phyloP scores from a whole-genome alignment of 2,113 vertebrate species.

The Cyprinodon variegatus region DNA sequence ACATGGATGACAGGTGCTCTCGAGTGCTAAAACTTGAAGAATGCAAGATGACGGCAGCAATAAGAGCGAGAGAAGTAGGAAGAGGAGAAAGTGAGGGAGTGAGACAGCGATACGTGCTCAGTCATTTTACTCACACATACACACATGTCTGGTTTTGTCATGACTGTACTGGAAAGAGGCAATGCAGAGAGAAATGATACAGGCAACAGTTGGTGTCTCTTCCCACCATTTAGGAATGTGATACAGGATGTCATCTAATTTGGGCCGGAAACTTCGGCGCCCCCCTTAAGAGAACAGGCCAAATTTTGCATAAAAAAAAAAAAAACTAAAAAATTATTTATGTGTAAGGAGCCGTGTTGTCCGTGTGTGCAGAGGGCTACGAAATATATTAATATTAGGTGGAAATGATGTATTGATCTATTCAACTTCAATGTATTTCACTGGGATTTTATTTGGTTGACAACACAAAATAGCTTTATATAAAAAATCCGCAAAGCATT shows the following conservation, averaged over 20 bases:
- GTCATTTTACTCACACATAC: slow-evolving; percentile 26
- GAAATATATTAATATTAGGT: not conserved
- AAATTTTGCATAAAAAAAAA: not conserved
- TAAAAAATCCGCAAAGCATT: not conserved
- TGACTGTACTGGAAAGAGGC: slow-evolving; percentile 49
- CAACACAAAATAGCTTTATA: too few relatives aligned
- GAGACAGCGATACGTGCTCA: slow-evolving; percentile 18
- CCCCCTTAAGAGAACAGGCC: not conserved
- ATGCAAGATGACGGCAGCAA: slow-evolving; percentile 18
- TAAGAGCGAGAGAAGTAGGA: slow-evolving; percentile 14
- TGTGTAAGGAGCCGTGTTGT: not conserved
- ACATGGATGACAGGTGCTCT: slow-evolving; percentile 54
- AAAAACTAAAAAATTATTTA: not conserved
- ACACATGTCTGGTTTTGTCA: slow-evolving; percentile 48
- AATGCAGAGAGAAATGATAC: slow-evolving; percentile 1
- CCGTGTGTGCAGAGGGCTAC: not conserved
- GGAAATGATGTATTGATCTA: not conserved
- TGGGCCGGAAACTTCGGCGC: not conserved
- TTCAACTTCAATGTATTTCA: not conserved
- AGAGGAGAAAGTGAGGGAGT: slow-evolving; percentile 60
- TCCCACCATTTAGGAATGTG: not conserved
- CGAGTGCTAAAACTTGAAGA: slow-evolving; percentile 38
- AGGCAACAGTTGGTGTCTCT: not conserved
- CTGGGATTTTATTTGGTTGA: not conserved
- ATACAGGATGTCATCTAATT: not conserved